phyloP scores from a whole-genome alignment of 2,797 vertebrate genomes.

The Pantherophis alleghaniensis region DNA sequence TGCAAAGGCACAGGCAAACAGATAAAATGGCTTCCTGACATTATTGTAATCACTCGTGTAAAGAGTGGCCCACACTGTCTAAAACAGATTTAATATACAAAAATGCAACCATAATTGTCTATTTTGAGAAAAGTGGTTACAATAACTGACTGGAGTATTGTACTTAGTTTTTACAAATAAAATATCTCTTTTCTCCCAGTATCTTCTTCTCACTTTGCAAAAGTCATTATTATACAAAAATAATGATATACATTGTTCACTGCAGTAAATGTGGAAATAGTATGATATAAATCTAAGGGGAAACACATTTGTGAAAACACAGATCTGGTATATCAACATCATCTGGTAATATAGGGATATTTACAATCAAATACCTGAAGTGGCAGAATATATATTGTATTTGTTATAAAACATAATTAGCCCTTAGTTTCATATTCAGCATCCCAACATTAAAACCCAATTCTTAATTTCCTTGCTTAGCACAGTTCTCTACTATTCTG shows the following conservation, averaged over 20 bases:
- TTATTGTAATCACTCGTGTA: not conserved
- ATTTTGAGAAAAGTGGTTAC: not conserved
- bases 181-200: not conserved
- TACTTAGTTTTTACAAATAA: not conserved
- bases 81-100: not conserved
- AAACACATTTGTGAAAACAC: not conserved
- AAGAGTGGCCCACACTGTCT: not conserved
- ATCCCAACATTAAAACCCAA: not conserved
- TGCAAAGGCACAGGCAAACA: not conserved
- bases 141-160: not conserved
- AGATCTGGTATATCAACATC: not conserved
- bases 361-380: not conserved
- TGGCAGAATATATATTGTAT: not conserved
- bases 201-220: not conserved
- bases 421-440: not conserved
- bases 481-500: not conserved
- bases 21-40: not conserved
- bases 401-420: not conserved
- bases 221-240: not conserved
- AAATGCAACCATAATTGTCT: not conserved
- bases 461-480: fast-evolving
- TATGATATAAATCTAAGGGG: not conserved
- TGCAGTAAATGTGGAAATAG: not conserved
- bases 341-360: not conserved
- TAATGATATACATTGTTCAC: not conserved